Evolutionary conservation across 2,797 vertebrate species (phyloP).

Genomic region (Amblyopsis hoosieri): DNA sequence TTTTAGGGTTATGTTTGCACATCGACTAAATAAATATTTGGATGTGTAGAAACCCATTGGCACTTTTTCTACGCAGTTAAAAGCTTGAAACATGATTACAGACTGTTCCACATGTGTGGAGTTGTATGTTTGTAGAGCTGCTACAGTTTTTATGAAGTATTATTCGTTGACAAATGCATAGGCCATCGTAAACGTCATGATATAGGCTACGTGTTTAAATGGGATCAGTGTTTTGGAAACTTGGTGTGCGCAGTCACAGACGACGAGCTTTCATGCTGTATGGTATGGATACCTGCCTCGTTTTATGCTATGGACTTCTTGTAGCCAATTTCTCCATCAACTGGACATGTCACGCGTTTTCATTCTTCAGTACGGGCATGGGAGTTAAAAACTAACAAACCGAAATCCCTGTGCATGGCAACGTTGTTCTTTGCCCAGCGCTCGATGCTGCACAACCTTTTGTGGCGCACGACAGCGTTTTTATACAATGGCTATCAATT

Average conservation of each 20-base stretch:
- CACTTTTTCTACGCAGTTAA: not conserved
- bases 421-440: slow-evolving; percentile 28
- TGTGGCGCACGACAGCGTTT: slow-evolving; percentile 57
- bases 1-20: slow-evolving; percentile 20
- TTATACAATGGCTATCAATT: slow-evolving; percentile 70
- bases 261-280: slow-evolving; percentile 46
- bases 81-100: slow-evolving; percentile 8
- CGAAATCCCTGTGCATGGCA: not conserved
- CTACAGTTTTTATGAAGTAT: no score
- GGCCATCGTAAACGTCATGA: no score
- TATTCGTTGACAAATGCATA: no score
- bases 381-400: slow-evolving; percentile 6
- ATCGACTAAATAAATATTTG: slow-evolving; percentile 15
- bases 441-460: slow-evolving; percentile 32
- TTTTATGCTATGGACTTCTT: slow-evolving; percentile 44
- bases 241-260: no score
- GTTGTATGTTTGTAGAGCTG: no score
- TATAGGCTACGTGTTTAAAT: no score
- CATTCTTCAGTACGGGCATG: not conserved
- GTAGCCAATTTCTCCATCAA: slow-evolving; percentile 24
- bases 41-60: not conserved
- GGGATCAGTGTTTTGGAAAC: no score
- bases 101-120: no score
- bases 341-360: not conserved
- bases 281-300: slow-evolving; percentile 43